Percentiles rank a stretch among this genome's conserved stretches.
These are phyloP conservation scores for Brassicogethes aeneus DNA, from an alignment of 2,888 invertebrate genomes.

Conservation along the genomic window DNA sequence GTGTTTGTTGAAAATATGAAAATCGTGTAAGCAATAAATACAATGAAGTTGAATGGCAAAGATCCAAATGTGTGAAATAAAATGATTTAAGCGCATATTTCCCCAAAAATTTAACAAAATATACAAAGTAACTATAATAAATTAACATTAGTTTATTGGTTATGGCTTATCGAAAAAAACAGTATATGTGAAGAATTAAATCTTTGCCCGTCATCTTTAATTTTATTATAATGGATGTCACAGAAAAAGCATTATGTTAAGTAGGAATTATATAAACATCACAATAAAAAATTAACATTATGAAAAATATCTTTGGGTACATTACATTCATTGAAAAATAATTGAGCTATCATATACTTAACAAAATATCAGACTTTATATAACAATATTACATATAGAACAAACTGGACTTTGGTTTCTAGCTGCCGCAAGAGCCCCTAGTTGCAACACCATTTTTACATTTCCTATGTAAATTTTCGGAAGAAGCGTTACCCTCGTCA, in stretches of 20 bases:
- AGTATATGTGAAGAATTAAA: too few relatives aligned
- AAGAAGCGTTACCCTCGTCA: slow-evolving; percentile 21
- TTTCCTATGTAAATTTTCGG: slow-evolving; percentile 8
- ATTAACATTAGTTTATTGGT: too few relatives aligned
- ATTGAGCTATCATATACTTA: background rate
- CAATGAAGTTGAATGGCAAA: background rate
- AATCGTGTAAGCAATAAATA: background rate
- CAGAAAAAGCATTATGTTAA: too few relatives aligned
- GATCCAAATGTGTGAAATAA: background rate
- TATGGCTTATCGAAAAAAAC: too few relatives aligned
- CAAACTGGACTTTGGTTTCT: slow-evolving; percentile 2
- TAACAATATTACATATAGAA: background rate
- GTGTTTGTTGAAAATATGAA: background rate
- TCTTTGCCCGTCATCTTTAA: too few relatives aligned
- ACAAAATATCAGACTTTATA: slow-evolving; percentile 1
- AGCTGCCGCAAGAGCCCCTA: slow-evolving; percentile 13
- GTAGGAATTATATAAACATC: too few relatives aligned
- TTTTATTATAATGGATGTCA: too few relatives aligned
- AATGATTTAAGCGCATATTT: background rate
- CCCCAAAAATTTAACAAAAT: background rate
- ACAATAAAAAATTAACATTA: too few relatives aligned
- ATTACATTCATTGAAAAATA: too few relatives aligned
- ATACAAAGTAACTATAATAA: background rate
- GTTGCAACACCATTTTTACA: slow-evolving; percentile 9
- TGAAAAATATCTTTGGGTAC: too few relatives aligned